Evolutionary conservation across 2,113 vertebrate species (phyloP).

Genomic region (Pseudorhombus dupliciocellatus): DNA sequence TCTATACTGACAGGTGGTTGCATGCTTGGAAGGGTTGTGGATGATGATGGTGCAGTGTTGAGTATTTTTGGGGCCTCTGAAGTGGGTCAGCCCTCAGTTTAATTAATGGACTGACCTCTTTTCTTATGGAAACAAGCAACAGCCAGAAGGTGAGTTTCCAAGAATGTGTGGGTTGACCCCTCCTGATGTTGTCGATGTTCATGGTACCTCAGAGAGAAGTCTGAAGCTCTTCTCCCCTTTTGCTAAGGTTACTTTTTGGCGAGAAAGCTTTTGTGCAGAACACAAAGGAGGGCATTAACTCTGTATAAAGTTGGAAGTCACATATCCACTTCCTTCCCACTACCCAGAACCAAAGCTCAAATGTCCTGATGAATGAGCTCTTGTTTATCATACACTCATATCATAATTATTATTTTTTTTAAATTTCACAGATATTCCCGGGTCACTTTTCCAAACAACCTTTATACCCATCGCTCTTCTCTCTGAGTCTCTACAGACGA

Average conservation of each 20-base stretch:
- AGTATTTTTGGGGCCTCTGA: conserved; percentile 11
- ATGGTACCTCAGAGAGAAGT: neutral
- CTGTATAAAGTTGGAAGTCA: no score
- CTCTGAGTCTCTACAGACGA: conserved; percentile 23
- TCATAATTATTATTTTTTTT: neutral
- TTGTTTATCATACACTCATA: conserved; percentile 7
- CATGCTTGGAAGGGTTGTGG: conserved; percentile 10
- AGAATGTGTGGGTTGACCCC: conserved; percentile 7
- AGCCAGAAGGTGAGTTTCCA: neutral
- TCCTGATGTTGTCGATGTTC: neutral
- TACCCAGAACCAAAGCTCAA: no score
- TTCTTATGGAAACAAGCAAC: conserved; percentile 13
- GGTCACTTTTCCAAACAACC: neutral
- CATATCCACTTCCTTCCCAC: no score
- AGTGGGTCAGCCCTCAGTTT: conserved; percentile 46
- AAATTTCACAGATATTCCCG: neutral
- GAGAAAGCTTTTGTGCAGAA: conserved; percentile 7
- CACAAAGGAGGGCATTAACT: neutral
- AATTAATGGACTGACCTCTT: conserved; percentile 46
- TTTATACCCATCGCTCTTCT: neutral
- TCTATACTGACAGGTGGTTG: conserved; percentile 30
- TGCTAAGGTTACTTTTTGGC: conserved; percentile 23
- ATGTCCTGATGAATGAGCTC: neutral
- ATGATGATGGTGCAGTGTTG: conserved; percentile 28
- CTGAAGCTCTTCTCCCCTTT: conserved; percentile 9